Evolutionary conservation across 2,888 invertebrate species (phyloP).

Genomic region (Octodonta nipae): DNA sequence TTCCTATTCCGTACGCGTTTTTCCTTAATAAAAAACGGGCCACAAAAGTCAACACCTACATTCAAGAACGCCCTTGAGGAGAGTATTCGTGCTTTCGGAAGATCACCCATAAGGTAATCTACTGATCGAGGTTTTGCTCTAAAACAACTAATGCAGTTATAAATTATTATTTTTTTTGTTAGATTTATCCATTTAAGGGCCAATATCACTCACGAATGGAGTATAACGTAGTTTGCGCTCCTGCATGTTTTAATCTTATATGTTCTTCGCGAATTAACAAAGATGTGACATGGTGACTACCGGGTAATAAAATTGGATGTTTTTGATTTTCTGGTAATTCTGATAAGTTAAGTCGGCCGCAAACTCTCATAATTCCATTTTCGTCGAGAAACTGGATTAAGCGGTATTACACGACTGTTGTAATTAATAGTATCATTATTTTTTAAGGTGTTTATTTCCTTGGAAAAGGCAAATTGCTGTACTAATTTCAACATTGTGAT

Average conservation of each 20-base stretch:
- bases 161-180: background rate
- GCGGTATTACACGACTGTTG: background rate
- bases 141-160: background rate
- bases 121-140: background rate
- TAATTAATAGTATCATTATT: background rate
- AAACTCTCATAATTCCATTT: background rate
- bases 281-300: no score
- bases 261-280: no score
- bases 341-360: background rate
- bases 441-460: background rate
- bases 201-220: background rate
- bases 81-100: background rate
- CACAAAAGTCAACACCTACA: background rate
- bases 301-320: no score
- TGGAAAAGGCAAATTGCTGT: background rate
- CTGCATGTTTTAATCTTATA: background rate
- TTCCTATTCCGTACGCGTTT: background rate
- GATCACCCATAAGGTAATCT: background rate
- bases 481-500: background rate
- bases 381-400: background rate
- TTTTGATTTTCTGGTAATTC: no score
- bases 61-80: background rate
- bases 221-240: background rate
- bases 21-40: background rate
- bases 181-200: background rate